Conservation (phyloP, 1,140 invertebrate genomes). For the Drosophila insularis region DNA sequence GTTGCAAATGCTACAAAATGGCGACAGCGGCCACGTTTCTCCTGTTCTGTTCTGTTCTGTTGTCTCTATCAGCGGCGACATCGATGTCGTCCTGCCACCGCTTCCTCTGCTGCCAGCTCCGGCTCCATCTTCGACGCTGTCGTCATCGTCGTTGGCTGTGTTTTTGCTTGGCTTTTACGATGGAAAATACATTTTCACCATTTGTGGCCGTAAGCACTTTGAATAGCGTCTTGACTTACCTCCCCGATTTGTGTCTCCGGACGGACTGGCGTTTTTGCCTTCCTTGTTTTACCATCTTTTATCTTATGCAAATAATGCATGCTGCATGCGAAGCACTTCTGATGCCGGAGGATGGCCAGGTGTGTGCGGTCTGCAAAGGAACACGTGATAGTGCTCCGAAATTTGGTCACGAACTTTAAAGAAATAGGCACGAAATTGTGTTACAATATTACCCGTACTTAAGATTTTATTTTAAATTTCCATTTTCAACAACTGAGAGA, state of each 20-base stretch:
- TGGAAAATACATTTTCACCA: slow-evolving; percentile 71
- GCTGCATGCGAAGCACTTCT: slow-evolving; percentile 57
- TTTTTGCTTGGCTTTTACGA: slow-evolving; percentile 64
- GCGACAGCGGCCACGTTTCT: slow-evolving; percentile 63
- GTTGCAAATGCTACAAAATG: slow-evolving; percentile 77
- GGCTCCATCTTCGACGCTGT: background rate
- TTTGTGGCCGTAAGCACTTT: slow-evolving; percentile 51
- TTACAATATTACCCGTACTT: slow-evolving; percentile 14
- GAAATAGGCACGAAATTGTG: slow-evolving; percentile 40
- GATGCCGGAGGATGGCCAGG: slow-evolving; percentile 52
- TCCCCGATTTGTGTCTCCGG: slow-evolving; percentile 5
- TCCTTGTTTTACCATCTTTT: slow-evolving; percentile 57
- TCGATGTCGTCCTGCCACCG: slow-evolving; percentile 36
- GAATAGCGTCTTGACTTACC: slow-evolving; percentile 28
- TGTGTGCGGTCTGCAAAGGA: slow-evolving; percentile 47
- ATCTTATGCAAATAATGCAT: slow-evolving; percentile 77
- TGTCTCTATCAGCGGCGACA: slow-evolving; percentile 74
- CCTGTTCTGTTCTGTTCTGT: slow-evolving; percentile 45
- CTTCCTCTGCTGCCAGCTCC: background rate
- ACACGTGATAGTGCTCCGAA: slow-evolving; percentile 67
- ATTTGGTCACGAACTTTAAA: slow-evolving; percentile 71
- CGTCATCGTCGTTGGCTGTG: slow-evolving; percentile 16
- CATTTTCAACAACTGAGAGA: slow-evolving; percentile 42
- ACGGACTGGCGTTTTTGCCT: slow-evolving; percentile 2
- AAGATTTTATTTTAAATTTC: slow-evolving; percentile 49